Conservation (phyloP, 2,888 invertebrate genomes). For the Sicus ferrugineus region DNA sequence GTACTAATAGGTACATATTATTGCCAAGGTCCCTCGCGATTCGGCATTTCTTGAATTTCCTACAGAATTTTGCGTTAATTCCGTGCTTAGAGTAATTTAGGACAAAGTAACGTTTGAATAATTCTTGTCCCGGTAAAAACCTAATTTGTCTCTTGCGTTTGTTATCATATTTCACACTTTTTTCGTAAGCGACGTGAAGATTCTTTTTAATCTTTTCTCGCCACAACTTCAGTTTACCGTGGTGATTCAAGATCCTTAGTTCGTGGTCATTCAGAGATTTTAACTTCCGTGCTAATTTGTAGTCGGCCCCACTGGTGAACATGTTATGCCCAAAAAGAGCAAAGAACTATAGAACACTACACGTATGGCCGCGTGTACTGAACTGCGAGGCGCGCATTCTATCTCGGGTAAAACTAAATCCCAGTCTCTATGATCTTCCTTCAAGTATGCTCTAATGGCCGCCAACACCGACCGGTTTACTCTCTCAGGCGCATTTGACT, state of each 20-base stretch:
- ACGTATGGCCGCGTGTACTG: too few relatives aligned
- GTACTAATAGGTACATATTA: background rate
- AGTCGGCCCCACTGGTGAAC: background rate
- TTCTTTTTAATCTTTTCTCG: background rate
- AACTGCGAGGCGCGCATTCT: background rate
- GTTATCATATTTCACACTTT: background rate
- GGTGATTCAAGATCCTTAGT: background rate
- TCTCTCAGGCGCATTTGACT: constrained; percentile 3
- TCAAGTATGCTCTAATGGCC: background rate
- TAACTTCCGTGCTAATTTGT: background rate
- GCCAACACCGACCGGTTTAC: too few relatives aligned
- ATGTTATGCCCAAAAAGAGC: constrained; percentile 2
- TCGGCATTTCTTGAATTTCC: background rate
- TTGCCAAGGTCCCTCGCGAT: background rate
- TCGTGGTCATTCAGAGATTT: background rate
- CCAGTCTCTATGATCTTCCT: constrained; percentile 8
- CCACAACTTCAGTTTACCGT: background rate
- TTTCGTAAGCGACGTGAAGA: constrained; percentile 1
- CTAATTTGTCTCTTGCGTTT: background rate
- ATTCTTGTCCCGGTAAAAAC: constrained; percentile 7
- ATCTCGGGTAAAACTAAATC: background rate
- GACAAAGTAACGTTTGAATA: background rate
- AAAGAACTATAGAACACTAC: background rate
- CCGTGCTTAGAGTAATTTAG: background rate
- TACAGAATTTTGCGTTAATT: background rate